Evolutionary conservation across 1,140 invertebrate species (phyloP), one percentile per base, ranked within the genome.

Genomic region (Cydia splendana): DNA sequence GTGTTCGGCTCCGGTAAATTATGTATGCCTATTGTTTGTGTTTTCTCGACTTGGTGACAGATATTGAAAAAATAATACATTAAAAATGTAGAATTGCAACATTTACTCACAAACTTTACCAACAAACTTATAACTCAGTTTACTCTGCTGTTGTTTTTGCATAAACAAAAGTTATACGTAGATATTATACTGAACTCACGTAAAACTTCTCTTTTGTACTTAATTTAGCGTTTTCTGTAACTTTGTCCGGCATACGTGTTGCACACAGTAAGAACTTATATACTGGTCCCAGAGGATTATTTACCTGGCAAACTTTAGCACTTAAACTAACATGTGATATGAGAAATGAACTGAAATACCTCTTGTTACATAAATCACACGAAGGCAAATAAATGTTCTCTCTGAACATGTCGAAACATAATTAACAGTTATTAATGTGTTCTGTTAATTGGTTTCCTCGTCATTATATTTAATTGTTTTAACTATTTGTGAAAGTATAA

Each of bases 151-250:
- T 5, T 51, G 9, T n/a, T 18, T n/a, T n/a, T 18, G 51, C n/a
- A 1, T 13, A 48, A 48, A 51, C 1, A 0, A 53, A 53, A 53
- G 51, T 53, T 53, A n/a, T 53, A 30, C 30, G 2, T 30, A 53
- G 4, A 18, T 18, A 53, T 53, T 15, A 7, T 53, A n/a, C 51
- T 18, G 0, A 18, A 18, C 51, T 53, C n/a, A 2, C 51, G 15
- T 51, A 51, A 51, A 53, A 53, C 51, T 53, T 53, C 51, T 53
- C 15, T 53, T 18, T 53, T 53, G 51, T 53, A 53, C 51, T 53
- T 6, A 53, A 53, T 53, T 53, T 53, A 7, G 4, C n/a, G 51
- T 53, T 48, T 15, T 13, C n/a, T 6, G n/a, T 53, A 53, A 53
- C 51, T 53, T 53, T 53, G 13, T 51, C 10, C 10, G 10, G 13